Conservation (phyloP, 2,113 vertebrate species). For the Toxostoma redivivum region DNA sequence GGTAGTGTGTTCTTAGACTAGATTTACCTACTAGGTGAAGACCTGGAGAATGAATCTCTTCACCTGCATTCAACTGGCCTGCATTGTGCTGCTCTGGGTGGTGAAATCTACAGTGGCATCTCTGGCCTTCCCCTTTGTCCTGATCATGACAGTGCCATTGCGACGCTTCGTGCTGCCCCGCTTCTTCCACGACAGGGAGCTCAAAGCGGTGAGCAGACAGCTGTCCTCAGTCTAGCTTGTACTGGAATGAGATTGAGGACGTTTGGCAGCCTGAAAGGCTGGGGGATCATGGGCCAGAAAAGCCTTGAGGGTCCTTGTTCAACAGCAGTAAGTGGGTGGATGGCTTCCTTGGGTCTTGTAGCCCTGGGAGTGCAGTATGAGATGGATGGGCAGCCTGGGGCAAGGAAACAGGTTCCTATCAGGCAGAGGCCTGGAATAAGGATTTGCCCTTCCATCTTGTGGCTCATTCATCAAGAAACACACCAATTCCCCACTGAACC, state of each 20-base stretch:
- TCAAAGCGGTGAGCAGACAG: constrained; percentile 85
- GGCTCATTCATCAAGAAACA: neutral
- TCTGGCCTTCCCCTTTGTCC: constrained; percentile 93
- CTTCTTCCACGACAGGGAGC: constrained; percentile 93
- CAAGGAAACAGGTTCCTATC: neutral
- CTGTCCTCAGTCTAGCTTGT: neutral
- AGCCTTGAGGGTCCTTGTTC: neutral
- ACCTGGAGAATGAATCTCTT: constrained; percentile 99
- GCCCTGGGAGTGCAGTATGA: neutral
- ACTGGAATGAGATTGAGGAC: neutral
- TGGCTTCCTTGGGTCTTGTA: neutral
- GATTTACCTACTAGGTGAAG: constrained; percentile 83
- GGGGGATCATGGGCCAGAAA: neutral
- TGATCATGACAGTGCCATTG: constrained; percentile 96
- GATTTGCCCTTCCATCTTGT: neutral
- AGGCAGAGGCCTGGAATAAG: neutral
- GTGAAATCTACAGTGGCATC: constrained; percentile 93
- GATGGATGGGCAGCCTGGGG: neutral
- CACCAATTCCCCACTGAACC: neutral
- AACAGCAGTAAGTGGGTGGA: neutral
- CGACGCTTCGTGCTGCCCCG: constrained; percentile 88
- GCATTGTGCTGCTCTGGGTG: constrained; percentile 92
- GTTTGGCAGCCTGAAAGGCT: neutral
- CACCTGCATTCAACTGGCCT: constrained; percentile 90
- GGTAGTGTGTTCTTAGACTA: neutral